Conservation (phyloP, 92 coral and sea anemone species). For the Virgularia gustaviana region DNA sequence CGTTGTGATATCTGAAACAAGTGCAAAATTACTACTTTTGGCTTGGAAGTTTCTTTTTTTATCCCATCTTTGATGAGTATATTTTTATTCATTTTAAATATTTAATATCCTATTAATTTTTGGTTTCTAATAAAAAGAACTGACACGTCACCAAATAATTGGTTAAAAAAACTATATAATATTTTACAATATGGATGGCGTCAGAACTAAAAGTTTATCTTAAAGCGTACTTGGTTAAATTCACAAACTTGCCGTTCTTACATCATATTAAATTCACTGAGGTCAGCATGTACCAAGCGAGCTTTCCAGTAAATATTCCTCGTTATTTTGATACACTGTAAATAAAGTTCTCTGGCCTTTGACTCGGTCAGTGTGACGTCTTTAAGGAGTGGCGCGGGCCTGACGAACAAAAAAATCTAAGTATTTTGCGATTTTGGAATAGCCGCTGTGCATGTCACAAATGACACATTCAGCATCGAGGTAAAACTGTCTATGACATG, state of each 20-base stretch:
- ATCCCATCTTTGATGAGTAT: too few relatives aligned
- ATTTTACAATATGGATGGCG: too few relatives aligned
- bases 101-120: too few relatives aligned
- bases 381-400: constrained; percentile 90
- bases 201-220: too few relatives aligned
- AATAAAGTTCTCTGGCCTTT: constrained; percentile 88
- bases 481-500: neutral
- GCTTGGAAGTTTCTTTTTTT: too few relatives aligned
- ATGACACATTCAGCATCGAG: neutral
- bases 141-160: too few relatives aligned
- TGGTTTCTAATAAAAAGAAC: too few relatives aligned
- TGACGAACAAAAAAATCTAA: neutral
- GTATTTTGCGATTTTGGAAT: neutral
- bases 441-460: neutral
- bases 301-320: constrained; percentile 94
- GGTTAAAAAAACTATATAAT: too few relatives aligned
- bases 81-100: too few relatives aligned
- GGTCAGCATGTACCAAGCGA: constrained; percentile 92
- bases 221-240: too few relatives aligned
- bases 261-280: constrained; percentile 95
- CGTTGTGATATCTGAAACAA: constrained; percentile 51
- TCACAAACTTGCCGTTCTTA: too few relatives aligned
- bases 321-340: constrained; percentile 88
- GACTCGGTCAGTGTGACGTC: constrained; percentile 88
- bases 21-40: neutral